Evolutionary conservation across 2,888 invertebrate species (phyloP).

Genomic region (Lamellibrachia columna): DNA sequence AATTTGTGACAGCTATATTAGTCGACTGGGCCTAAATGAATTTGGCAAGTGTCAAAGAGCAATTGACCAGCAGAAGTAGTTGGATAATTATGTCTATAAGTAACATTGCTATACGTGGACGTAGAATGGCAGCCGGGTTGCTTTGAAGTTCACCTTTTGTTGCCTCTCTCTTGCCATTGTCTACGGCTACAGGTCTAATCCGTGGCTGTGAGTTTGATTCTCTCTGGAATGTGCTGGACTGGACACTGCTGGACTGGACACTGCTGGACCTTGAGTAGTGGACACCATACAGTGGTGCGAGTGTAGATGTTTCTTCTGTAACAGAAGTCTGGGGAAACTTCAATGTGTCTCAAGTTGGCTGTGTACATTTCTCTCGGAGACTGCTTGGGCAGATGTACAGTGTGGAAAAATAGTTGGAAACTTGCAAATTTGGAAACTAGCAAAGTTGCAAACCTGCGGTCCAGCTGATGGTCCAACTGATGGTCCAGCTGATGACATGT

Average conservation of each 20-base stretch:
- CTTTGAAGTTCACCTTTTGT: neutral
- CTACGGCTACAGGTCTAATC: neutral
- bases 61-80: neutral
- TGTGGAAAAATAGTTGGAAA: neutral
- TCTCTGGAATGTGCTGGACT: neutral
- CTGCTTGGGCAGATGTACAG: neutral
- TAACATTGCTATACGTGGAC: neutral
- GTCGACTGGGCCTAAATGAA: neutral
- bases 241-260: neutral
- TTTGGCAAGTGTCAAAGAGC: neutral
- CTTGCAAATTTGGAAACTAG: neutral
- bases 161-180: neutral
- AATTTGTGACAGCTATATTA: constrained; percentile 6
- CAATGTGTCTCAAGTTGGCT: neutral
- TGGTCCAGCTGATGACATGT: neutral
- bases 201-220: neutral
- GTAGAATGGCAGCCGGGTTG: neutral
- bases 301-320: neutral
- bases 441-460: neutral
- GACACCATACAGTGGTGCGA: neutral
- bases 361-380: neutral
- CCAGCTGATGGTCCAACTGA: neutral
- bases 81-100: constrained; percentile 6
- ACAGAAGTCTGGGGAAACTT: neutral
- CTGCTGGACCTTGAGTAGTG: neutral